Percentiles rank a stretch among this genome's conserved stretches.
phyloP scores from a whole-genome alignment of 2,888 invertebrate species.

The Arctia plantaginis region DNA sequence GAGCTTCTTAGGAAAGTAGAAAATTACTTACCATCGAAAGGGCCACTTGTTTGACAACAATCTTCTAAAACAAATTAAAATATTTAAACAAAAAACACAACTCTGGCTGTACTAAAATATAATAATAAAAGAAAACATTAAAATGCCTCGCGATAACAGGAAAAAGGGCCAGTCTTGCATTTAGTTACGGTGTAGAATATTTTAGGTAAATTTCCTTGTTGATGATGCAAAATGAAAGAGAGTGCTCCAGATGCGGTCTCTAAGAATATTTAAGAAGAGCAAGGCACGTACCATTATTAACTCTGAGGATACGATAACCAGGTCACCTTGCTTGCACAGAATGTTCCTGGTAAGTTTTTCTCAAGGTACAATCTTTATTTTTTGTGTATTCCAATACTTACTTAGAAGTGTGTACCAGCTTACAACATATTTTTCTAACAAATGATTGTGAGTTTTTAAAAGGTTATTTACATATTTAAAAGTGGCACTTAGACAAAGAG shows the following conservation, averaged over 20 bases:
- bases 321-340: background rate
- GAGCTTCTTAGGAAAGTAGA: background rate
- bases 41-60: background rate
- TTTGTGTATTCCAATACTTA: background rate
- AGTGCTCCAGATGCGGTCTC: slow-evolving; percentile 8
- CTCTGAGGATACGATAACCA: background rate
- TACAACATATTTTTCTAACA: background rate
- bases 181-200: slow-evolving; percentile 1
- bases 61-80: background rate
- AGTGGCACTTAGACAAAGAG: background rate
- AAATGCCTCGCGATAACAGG: background rate
- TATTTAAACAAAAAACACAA: background rate
- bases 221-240: slow-evolving; percentile 5
- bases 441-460: background rate
- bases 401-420: background rate
- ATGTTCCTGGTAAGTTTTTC: background rate
- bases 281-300: slow-evolving; percentile 4
- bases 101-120: background rate
- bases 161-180: slow-evolving; percentile 6
- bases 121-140: background rate
- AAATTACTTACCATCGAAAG: background rate
- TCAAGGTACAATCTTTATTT: background rate
- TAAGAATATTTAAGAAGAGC: background rate
- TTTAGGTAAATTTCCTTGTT: slow-evolving; percentile 6
- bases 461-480: background rate